Evolutionary conservation across 2,113 vertebrate genomes (phyloP), one percentile per base, ranked within the genome.

Genomic region (Saccopteryx bilineata): DNA sequence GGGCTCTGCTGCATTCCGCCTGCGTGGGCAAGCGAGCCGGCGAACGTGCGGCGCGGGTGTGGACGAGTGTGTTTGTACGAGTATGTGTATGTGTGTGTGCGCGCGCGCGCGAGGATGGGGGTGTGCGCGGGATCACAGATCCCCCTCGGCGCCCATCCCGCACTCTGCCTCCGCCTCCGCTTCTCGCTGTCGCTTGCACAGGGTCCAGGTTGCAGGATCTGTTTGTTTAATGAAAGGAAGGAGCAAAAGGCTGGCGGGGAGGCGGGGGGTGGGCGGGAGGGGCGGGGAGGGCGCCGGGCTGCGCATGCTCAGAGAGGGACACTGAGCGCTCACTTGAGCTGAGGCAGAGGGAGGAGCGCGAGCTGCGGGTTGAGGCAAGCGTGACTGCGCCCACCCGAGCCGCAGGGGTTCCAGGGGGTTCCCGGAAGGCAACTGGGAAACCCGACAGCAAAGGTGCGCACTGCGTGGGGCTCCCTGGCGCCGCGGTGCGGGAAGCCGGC

Each of bases 271-370:
- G n/a, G 26, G 52, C 0, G 4, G 46, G 78, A 5, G 92, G 50
- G 93, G 83, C 9, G 84, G 87, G 81, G 91, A 89, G 66, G 94
- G 82, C 48, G 28, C 61, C 52, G 15, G 65, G 5, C 18, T 39
- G 97, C 98, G 98, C 98, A 98, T 97, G 98, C 98, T 97, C 98
- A 94, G 95, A 95, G 76, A 50, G 31, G 78, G 74, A 85, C 78
- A 5, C 82, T 9, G 82, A 63, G 94, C 81, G 87, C 82, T 92
- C 69, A 63, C 92, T 74, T 15, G 82, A 80, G 90, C 66, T 21
- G 26, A 0, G 75, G 76, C 91, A 1, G n/a, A 24, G 87, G 48
- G 50, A 5, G 72, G 28, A 21, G 46, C 56, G 74, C 8, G 28
- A 61, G 66, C 82, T 17, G 7, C 0, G 5, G 66, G 4, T 28